Base-by-base conservation (phyloP, 2,888 invertebrate genomes). In the Furcula furcula region DNA sequence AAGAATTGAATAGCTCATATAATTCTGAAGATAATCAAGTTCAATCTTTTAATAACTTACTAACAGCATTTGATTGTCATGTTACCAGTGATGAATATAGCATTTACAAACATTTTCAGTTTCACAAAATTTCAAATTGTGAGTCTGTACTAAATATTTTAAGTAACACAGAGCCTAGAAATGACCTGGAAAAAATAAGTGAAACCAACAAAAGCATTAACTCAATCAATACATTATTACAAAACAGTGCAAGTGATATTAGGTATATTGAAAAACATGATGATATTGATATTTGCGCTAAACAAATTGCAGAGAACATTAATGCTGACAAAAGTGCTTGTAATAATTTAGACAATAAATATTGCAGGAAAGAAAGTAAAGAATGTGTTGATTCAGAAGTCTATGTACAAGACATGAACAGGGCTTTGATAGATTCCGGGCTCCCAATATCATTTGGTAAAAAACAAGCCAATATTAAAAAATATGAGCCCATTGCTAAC, bases 1-100 rank as follows among this genome's bases (percentile, higher is more conserved):
- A 63, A 11, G 43, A 48, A 19, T 51, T 76, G 31, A 59, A 53
- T 33, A 36, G 57, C 11, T 73, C 75, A 29, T 70, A 68, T 12
- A 33, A 47, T 18, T 21, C 47, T 16, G 46, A 40, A 31, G 23
- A 46, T 26, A 16, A n/a, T 25, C 36, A 42, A 36, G 52, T 76
- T 29, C 64, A 74, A 37, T 48, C 70, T 11, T 82, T 82, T 46
- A 43, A 57, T 42, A 71, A 77, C 38, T 62, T 80, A 39, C 29
- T 80, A 26, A 41, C 47, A 18, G 76, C 78, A 22, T 79, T 66
- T 57, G 26, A 71, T 45, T 45, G 26, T 7, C 42, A 55, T 33
- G 23, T 35, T 11, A 31, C 31, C 25, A 16, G n/a, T 11, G 29
- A 33, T 7, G 31, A 37, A 16, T 14, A 27, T 9, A 6, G 13